Conservation (phyloP, 2,888 invertebrate genomes). For the Campaea margaritaria region DNA sequence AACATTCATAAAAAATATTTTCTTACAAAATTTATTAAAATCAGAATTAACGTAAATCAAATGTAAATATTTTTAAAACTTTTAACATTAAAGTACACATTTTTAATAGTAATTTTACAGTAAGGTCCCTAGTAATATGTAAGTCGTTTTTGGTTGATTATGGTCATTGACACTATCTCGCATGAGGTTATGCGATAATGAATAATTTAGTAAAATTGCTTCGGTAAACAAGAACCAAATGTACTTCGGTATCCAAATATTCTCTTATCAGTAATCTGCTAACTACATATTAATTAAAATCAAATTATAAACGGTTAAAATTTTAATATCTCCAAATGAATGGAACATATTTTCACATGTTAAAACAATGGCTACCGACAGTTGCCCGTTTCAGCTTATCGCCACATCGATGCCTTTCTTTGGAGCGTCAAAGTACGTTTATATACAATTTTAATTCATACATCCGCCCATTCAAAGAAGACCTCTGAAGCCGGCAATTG, state of each 20-base stretch:
- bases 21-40: too few species aligned
- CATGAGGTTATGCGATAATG: too few species aligned
- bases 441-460: conserved; percentile 76
- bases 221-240: too few species aligned
- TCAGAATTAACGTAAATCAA: too few species aligned
- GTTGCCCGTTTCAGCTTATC: conserved; percentile 74
- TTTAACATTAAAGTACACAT: too few species aligned
- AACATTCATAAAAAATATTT: too few species aligned
- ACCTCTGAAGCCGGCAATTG: conserved; percentile 36
- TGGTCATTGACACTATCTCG: too few species aligned
- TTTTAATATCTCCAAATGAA: conserved; percentile 67
- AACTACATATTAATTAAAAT: conserved; percentile 67
- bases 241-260: conserved; percentile 20
- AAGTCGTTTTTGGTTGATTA: too few species aligned
- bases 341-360: conserved; percentile 70
- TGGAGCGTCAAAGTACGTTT: conserved; percentile 64
- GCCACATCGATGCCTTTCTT: conserved; percentile 77
- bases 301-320: conserved; percentile 70
- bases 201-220: too few species aligned
- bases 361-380: conserved; percentile 81
- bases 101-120: too few species aligned
- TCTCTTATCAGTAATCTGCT: conserved; percentile 23
- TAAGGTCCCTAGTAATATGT: too few species aligned
- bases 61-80: too few species aligned
- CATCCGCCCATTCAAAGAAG: conserved; percentile 53